A percentile compares a stretch with the other conserved stretches of the same genome.
phyloP scores from a whole-genome alignment of 2,113 vertebrate genomes.

The Plectropomus leopardus region DNA sequence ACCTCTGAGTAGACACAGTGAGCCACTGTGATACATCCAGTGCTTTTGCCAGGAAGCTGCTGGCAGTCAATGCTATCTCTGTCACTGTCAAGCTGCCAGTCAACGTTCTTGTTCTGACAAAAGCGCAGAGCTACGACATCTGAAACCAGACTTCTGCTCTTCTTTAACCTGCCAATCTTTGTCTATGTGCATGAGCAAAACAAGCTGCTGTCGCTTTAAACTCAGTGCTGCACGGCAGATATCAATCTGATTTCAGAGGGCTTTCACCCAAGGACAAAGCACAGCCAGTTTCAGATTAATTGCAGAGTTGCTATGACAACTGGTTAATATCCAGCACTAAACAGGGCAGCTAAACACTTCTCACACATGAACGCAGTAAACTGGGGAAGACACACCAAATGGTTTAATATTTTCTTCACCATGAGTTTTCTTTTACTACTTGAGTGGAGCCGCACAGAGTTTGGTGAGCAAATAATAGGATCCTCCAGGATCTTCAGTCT shows the following conservation, averaged over 20 bases:
- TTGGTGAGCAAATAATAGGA: constrained; percentile 66
- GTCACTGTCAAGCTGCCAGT: constrained; percentile 43
- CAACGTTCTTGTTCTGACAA: constrained; percentile 19
- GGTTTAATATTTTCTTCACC: constrained; percentile 13
- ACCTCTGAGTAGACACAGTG: background rate
- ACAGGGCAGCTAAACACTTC: constrained; percentile 44
- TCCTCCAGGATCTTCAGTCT: constrained; percentile 72
- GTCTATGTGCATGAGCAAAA: background rate
- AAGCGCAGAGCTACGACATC: constrained; percentile 1
- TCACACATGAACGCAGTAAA: constrained; percentile 33
- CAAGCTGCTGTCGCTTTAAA: constrained; percentile 22
- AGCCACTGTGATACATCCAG: constrained; percentile 17
- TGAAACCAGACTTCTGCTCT: constrained; percentile 34
- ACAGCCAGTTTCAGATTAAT: constrained; percentile 63
- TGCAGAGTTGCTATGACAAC: constrained; percentile 76
- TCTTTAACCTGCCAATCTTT: constrained; percentile 20
- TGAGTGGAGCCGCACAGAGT: constrained; percentile 9
- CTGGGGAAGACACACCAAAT: constrained; percentile 7
- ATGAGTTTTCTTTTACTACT: background rate
- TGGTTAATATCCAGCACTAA: constrained; percentile 61
- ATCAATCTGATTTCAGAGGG: constrained; percentile 59
- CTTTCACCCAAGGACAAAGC: constrained; percentile 71
- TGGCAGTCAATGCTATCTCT: constrained; percentile 20
- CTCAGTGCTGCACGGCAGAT: constrained; percentile 21
- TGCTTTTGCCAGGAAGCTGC: constrained; percentile 22